These are phyloP conservation scores for Dromius quadrimaculatus DNA, from an alignment of 2,888 invertebrate genomes.

Conservation along the genomic window DNA sequence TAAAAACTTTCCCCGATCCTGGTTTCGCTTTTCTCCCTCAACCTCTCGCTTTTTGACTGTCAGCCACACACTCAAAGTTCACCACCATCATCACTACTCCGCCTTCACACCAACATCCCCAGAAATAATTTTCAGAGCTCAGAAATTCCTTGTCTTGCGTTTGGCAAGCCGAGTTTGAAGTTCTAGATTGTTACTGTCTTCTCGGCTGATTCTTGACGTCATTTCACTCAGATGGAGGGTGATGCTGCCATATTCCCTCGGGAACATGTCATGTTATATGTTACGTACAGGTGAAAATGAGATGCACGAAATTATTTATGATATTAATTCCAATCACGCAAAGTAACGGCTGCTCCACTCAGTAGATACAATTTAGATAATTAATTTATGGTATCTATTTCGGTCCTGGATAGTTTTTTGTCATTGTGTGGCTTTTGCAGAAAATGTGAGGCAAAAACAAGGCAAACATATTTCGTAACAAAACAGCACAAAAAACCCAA, in stretches of 20 bases:
- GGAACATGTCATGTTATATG: conserved; percentile 24
- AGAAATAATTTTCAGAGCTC: conserved; percentile 30
- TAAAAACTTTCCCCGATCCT: conserved; percentile 4
- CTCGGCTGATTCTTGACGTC: conserved; percentile 15
- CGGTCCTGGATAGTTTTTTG: no score
- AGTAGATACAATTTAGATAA: neutral
- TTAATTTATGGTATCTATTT: no score
- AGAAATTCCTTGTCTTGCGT: conserved; percentile 20
- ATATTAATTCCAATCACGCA: conserved; percentile 3
- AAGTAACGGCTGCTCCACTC: neutral
- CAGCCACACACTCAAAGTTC: conserved; percentile 27
- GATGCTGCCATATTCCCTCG: conserved; percentile 2
- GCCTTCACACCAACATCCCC: conserved; percentile 12
- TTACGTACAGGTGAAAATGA: conserved; percentile 3
- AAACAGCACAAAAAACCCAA: no score
- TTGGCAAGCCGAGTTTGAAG: conserved; percentile 11
- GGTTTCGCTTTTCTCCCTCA: neutral
- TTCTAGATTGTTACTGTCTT: conserved; percentile 34
- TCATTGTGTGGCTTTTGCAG: no score
- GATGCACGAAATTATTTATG: neutral
- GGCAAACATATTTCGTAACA: no score
- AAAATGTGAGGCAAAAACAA: no score
- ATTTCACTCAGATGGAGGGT: conserved; percentile 14
- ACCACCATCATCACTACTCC: neutral
- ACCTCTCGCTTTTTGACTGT: neutral